Evolutionary conservation across 2,797 vertebrate species (phyloP), one percentile per base, ranked within the genome.

Genomic region (Sebastes matsubarae): DNA sequence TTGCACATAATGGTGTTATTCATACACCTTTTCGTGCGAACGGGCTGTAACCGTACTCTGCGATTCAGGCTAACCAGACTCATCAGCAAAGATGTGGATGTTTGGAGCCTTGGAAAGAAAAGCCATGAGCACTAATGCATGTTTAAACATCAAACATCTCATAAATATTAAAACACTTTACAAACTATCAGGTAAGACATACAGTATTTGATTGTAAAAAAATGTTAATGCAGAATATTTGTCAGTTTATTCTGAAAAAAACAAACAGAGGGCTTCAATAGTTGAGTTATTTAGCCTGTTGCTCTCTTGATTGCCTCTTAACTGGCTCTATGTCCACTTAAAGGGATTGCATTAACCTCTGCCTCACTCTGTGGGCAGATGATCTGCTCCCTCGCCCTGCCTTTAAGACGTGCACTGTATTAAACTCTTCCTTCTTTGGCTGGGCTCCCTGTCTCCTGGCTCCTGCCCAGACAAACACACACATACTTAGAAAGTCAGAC

Each of bases 371-470:
- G 64, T 84, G 76, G 83, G 83, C 78, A 88, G 80, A 91, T 79
- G 81, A 89, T 83, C 80, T 72, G 79, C 77, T 77, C 73, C 30
- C 79, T 88, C 80, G 73, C 82, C 83, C 82, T 82, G 72, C 87
- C 85, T 89, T 90, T 89, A 90, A 92, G 88, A 88, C n/a, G 20
- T 77, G 81, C 66, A 83, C 82, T 80, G 81, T 81, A 91, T 89
- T 90, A 89, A 91, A 94, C 83, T 89, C 87, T 87, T 93, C 86
- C 86, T 87, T 91, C 87, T 92, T 92, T 93, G 92, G 92, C 92
- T 81, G 79, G 58, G 65, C 89, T 92, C 88, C 83, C 86, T 80
- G 87, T 50, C 42, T 50, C 82, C 87, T 93, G 91, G 90, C 87
- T 86, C 30, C 12, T 36, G 61, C 89, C 91, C 91, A 93, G 82